phyloP scores from a whole-genome alignment of 2,113 vertebrate genomes.

The Sula dactylatra region DNA sequence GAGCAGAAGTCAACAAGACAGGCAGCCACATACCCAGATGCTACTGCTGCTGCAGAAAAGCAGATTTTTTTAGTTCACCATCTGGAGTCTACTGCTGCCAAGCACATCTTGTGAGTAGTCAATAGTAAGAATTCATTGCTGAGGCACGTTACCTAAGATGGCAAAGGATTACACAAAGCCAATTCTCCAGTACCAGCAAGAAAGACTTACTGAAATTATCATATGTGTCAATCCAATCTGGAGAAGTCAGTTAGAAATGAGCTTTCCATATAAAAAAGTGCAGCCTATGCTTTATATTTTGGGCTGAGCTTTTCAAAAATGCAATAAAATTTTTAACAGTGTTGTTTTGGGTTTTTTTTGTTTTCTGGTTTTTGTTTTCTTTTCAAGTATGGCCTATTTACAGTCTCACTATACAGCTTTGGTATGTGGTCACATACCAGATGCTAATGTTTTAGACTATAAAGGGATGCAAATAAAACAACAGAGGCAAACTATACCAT shows the following conservation, averaged over 20 bases:
- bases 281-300: background rate
- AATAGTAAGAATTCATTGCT: background rate
- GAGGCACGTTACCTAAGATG: background rate
- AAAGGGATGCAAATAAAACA: background rate
- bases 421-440: background rate
- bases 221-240: background rate
- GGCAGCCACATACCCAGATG: conserved; percentile 24
- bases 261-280: background rate
- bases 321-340: background rate
- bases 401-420: background rate
- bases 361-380: background rate
- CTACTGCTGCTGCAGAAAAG: conserved; percentile 15
- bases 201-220: background rate
- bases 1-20: conserved; percentile 17
- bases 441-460: background rate
- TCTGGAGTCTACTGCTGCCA: conserved; percentile 51
- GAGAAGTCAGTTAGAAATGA: background rate
- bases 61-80: conserved; percentile 12
- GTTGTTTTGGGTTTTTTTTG: background rate
- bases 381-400: background rate
- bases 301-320: background rate
- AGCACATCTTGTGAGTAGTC: conserved; percentile 9
- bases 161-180: background rate
- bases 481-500: background rate
- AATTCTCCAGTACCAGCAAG: background rate